Evolutionary conservation across 2,113 vertebrate species (phyloP), one percentile per base, ranked within the genome.

Genomic region (Heloderma charlesbogerti): DNA sequence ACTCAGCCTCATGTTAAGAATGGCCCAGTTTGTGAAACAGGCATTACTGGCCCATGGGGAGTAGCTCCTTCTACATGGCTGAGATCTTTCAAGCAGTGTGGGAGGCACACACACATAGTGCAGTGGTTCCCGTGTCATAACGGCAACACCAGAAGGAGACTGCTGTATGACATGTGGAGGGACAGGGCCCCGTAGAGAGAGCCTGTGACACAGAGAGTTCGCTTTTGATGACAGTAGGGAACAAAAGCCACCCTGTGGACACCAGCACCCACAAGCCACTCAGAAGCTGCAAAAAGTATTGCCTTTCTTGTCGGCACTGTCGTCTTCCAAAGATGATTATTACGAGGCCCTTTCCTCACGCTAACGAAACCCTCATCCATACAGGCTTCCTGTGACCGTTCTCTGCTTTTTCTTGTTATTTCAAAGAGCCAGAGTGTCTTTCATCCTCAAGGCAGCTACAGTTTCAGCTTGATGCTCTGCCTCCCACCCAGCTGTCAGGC

Each of bases 401-500:
- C 29, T 3, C 3, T 1, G 67, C 74, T 51, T 78, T 79, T 86
- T 51, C n/a, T 31, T 0, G 3, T 84, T 74, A 29, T 54, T 88
- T 16, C 45, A 43, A 88, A 18, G 63, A 2, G 43, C 8, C 84
- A 57, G 40, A 0, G 25, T 54, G 81, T 74, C n/a, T 90, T 90
- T 92, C 82, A 90, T 86, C 88, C 84, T 27, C n/a, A 22, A 3
- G 74, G 82, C 0, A 9, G 89, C 83, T 12, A 81, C 5, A 69
- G 86, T 86, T 91, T 45, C 92, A 69, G 3, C 54, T 84, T 77
- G 83, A 54, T 92, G 25, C 0, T 66, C 86, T 45, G 90, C 74
- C 84, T 94, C 93, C 93, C n/a, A 75, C 81, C 89, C 10, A 0
- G 87, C 92, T 93, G 90, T 92, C 94, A 92, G 91, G 63, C 1